phyloP scores from a whole-genome alignment of 2,797 vertebrate genomes.

The Arnoldichthys spilopterus region DNA sequence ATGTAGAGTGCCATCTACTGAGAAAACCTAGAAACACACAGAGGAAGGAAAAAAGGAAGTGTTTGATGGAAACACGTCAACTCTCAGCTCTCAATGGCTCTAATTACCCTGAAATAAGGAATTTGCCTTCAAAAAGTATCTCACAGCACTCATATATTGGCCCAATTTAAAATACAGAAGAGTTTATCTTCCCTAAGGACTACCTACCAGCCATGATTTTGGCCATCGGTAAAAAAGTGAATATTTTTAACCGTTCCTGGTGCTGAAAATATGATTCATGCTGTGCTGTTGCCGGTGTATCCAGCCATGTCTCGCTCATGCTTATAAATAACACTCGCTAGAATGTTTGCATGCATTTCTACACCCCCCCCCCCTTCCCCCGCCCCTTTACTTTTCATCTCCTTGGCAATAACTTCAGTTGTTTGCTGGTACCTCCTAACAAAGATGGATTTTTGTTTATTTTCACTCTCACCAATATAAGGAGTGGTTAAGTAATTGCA shows the following conservation, averaged over 20 bases:
- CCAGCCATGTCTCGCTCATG: not conserved
- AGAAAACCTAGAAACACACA: not conserved
- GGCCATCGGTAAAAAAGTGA: not conserved
- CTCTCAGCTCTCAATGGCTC: not conserved
- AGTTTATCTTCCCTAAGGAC: not conserved
- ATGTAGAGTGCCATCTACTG: slow-evolving; percentile 59
- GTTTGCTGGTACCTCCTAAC: slow-evolving; percentile 17
- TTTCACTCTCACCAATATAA: not conserved
- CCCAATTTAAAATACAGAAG: not conserved
- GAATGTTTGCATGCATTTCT: not conserved
- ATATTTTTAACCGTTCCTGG: slow-evolving; percentile 9
- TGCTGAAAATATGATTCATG: slow-evolving; percentile 8
- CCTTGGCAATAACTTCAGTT: slow-evolving; percentile 13
- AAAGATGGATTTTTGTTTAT: slow-evolving; percentile 20
- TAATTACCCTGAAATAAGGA: slow-evolving; percentile 15
- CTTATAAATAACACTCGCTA: slow-evolving; percentile 17
- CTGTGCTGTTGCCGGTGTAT: not conserved
- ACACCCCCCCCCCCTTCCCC: not conserved
- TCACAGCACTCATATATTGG: not conserved
- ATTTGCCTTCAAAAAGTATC: slow-evolving; percentile 3
- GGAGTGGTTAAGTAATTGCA: slow-evolving; percentile 8
- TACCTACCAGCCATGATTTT: not conserved
- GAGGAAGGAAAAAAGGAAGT: not conserved
- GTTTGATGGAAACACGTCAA: not conserved
- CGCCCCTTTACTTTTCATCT: not conserved